These are phyloP conservation scores for Phyllotis vaccarum DNA, from an alignment of 2,797 vertebrate species.

Conservation along the genomic window DNA sequence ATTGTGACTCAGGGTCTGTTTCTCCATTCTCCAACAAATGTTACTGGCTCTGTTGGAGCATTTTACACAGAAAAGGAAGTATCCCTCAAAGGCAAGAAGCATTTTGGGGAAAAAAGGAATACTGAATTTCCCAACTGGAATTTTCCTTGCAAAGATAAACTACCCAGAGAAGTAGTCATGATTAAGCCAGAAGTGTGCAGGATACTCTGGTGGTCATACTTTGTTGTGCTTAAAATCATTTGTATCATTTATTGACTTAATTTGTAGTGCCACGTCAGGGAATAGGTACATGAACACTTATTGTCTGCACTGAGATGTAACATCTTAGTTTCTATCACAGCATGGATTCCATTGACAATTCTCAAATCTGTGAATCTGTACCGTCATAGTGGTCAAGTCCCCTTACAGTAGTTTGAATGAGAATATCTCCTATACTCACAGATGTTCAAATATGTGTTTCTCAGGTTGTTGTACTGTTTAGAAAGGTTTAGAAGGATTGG, in stretches of 20 bases:
- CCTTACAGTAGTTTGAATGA: not conserved
- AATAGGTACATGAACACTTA: too few relatives aligned
- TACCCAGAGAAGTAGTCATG: not conserved
- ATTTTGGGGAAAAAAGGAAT: too few relatives aligned
- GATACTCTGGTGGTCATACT: accelerated
- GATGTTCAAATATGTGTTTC: not conserved
- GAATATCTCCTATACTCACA: too few relatives aligned
- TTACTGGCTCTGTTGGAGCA: not conserved
- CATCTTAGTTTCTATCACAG: too few relatives aligned
- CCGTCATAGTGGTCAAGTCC: not conserved
- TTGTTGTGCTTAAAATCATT: not conserved
- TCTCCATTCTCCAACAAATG: not conserved
- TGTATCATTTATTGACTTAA: not conserved
- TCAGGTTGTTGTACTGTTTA: not conserved
- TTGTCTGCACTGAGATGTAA: not conserved
- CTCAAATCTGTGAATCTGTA: not conserved
- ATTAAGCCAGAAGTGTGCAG: accelerated
- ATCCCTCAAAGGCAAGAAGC: not conserved
- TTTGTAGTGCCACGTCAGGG: not conserved
- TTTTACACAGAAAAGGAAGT: not conserved
- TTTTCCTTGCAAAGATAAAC: accelerated
- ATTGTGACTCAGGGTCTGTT: not conserved
- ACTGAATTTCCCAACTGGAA: accelerated
- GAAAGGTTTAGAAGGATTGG: not conserved
- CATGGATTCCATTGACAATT: accelerated